A percentile compares a stretch with the other conserved stretches of the same genome.
Conservation (phyloP, 92 coral and sea anemone species). For the Anthopleura xanthogrammica region DNA sequence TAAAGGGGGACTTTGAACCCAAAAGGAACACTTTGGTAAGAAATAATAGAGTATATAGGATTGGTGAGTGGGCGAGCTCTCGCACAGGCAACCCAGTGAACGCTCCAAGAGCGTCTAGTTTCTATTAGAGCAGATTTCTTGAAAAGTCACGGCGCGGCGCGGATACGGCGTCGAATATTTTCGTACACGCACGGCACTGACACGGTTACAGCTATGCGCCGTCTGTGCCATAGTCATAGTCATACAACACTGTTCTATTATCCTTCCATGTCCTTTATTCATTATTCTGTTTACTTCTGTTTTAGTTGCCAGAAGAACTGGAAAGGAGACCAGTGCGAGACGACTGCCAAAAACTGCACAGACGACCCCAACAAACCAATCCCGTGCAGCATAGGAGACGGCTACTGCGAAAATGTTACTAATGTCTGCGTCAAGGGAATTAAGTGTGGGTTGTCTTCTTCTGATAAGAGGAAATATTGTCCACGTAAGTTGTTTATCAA, state of each 20-base stretch:
- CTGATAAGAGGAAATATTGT: slow-evolving; percentile 21
- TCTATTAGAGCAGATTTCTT: no score
- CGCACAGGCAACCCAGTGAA: no score
- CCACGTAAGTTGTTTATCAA: slow-evolving; percentile 10
- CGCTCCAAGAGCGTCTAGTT: no score
- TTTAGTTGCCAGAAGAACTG: slow-evolving; percentile 29
- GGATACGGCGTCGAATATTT: no score
- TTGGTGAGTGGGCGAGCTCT: no score
- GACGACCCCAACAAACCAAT: neutral
- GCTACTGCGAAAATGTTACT: slow-evolving; percentile 30
- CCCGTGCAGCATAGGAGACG: slow-evolving; percentile 33
- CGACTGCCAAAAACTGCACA: slow-evolving; percentile 8
- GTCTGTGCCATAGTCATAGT: neutral
- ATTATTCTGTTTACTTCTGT: slow-evolving; percentile 11
- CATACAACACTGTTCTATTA: neutral
- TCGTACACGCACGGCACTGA: no score
- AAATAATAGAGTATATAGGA: no score
- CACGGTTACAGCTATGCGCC: no score
- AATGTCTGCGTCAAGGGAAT: slow-evolving; percentile 16
- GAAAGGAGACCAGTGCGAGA: slow-evolving; percentile 43
- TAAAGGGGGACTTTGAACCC: no score
- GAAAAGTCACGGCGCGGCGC: no score
- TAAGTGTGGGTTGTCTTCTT: slow-evolving; percentile 22
- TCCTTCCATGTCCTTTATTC: slow-evolving; percentile 36
- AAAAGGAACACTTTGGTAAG: no score